Evolutionary conservation across 2,888 invertebrate species (phyloP).

Genomic region (Chironomus tentans): DNA sequence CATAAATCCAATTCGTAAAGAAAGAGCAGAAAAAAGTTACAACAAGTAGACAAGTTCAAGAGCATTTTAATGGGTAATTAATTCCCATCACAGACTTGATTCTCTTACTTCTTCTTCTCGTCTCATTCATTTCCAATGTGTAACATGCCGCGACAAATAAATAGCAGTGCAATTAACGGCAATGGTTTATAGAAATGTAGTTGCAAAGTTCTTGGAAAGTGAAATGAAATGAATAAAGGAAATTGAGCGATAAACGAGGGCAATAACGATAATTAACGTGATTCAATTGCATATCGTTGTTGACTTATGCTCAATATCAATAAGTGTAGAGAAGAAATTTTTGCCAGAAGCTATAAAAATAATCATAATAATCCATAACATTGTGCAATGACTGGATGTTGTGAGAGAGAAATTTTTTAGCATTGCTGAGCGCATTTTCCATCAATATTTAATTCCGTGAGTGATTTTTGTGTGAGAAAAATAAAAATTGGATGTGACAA

Average conservation of each 20-base stretch:
- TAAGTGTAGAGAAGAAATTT: background rate
- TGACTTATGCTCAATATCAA: background rate
- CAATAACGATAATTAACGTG: background rate
- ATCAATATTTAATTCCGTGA: too few relatives aligned
- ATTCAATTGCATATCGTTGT: background rate
- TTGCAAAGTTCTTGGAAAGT: background rate
- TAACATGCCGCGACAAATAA: background rate
- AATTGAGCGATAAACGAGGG: background rate
- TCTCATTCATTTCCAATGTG: background rate
- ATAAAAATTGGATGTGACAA: too few relatives aligned
- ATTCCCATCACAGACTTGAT: background rate
- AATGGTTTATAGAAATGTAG: background rate
- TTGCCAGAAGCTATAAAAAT: background rate
- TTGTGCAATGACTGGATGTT: too few relatives aligned
- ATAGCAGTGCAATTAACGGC: background rate
- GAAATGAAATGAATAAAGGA: background rate
- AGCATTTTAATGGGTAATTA: background rate
- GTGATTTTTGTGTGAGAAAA: too few relatives aligned
- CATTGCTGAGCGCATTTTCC: too few relatives aligned
- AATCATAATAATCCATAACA: too few relatives aligned
- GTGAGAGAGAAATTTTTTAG: too few relatives aligned
- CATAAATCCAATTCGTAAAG: too few relatives aligned
- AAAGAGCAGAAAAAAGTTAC: background rate
- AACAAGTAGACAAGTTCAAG: background rate
- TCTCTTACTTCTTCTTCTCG: background rate